Evolutionary conservation across 1,140 invertebrate genomes (phyloP).

Genomic region (Bombyx mandarina): DNA sequence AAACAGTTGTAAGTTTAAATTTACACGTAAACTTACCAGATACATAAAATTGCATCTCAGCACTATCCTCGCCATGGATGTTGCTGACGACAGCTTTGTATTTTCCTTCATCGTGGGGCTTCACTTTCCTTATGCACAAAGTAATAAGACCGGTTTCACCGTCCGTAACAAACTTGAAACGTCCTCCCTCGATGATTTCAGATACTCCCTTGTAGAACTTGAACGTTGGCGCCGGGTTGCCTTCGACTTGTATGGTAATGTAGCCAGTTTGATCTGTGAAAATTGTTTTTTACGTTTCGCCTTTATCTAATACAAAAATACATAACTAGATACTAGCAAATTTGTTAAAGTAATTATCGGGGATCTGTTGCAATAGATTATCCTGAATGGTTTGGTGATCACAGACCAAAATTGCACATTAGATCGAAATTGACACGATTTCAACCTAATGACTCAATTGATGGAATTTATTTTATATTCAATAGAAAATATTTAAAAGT

Average conservation of each 20-base stretch:
- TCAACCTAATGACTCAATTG: too few relatives aligned
- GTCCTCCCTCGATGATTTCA: conserved; percentile 92
- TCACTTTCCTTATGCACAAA: conserved; percentile 95
- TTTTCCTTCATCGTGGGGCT: conserved; percentile 97
- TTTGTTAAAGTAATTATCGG: not conserved
- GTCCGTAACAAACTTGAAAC: conserved; percentile 93
- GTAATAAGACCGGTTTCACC: conserved; percentile 91
- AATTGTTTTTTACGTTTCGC: too few relatives aligned
- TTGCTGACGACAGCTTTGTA: conserved; percentile 95
- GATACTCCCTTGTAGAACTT: conserved; percentile 95
- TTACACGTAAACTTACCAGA: conserved; percentile 78
- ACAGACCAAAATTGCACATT: too few relatives aligned
- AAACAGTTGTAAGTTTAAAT: too few relatives aligned
- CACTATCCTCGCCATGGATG: conserved; percentile 93
- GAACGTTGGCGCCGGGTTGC: conserved; percentile 94
- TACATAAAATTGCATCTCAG: conserved; percentile 95
- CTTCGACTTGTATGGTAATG: conserved; percentile 89
- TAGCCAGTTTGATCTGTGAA: conserved; percentile 87
- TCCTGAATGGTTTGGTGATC: not conserved
- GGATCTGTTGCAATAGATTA: not conserved
- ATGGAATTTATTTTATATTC: too few relatives aligned
- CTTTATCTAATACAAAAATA: not conserved
- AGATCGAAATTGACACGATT: too few relatives aligned
- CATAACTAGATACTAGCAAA: not conserved
- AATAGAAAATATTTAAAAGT: not conserved